Evolutionary conservation across 2,888 invertebrate genomes (phyloP).

Genomic region (Pogonocherus hispidulus): DNA sequence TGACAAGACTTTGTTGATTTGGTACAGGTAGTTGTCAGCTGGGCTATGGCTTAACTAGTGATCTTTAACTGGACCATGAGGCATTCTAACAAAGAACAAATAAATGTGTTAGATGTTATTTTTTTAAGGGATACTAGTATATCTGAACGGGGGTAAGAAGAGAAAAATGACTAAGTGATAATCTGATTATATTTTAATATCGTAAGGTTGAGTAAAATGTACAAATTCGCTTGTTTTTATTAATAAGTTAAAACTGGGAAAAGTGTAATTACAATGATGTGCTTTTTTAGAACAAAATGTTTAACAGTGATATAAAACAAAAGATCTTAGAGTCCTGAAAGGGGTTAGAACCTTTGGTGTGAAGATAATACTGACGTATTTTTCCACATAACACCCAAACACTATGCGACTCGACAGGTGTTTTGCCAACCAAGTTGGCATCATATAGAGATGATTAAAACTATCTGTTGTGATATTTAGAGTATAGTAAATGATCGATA

Average conservation of each 20-base stretch:
- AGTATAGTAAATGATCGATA: too few relatives aligned
- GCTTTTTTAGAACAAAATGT: too few relatives aligned
- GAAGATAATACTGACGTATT: too few relatives aligned
- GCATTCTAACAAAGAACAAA: neutral
- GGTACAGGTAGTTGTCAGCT: constrained; percentile 11
- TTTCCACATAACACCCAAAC: too few relatives aligned
- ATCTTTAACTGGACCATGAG: constrained; percentile 29
- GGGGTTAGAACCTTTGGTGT: too few relatives aligned
- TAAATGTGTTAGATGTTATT: constrained; percentile 10
- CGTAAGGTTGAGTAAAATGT: constrained; percentile 4
- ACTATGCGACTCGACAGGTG: too few relatives aligned
- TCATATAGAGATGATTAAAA: too few relatives aligned
- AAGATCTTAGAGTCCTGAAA: too few relatives aligned
- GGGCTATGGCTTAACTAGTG: constrained; percentile 14
- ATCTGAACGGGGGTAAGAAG: constrained; percentile 1
- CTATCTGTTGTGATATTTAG: too few relatives aligned
- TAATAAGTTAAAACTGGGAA: constrained; percentile 2
- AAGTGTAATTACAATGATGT: constrained; percentile 25
- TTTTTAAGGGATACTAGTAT: constrained; percentile 6
- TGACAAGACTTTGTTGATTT: neutral
- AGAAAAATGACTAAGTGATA: constrained; percentile 12
- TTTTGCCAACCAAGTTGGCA: too few relatives aligned
- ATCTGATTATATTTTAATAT: constrained; percentile 17
- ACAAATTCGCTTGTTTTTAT: constrained; percentile 23
- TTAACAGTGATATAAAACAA: too few relatives aligned